Conservation (phyloP, 1,140 invertebrate genomes). For the Stegodyphus dumicola region DNA sequence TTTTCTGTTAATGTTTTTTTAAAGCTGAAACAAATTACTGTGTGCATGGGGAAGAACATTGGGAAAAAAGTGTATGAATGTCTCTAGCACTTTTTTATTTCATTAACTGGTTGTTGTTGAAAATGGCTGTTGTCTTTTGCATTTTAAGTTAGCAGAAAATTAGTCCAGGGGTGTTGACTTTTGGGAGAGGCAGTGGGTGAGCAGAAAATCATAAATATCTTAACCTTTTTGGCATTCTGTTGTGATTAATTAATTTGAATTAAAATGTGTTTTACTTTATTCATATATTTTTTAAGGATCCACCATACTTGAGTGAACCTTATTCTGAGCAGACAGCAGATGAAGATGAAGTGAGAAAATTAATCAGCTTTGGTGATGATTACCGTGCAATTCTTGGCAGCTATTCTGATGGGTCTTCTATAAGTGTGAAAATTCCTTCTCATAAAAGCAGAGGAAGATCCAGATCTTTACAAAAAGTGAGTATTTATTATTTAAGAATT, state of each 20-base stretch:
- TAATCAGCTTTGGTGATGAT: constrained; percentile 90
- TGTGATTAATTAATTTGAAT: neutral
- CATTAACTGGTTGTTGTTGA: no score
- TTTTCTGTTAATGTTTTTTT: no score
- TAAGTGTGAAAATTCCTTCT: constrained; percentile 25
- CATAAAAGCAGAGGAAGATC: constrained; percentile 50
- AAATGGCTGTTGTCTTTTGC: no score
- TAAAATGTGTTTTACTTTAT: neutral
- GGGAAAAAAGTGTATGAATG: no score
- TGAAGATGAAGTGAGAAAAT: constrained; percentile 81
- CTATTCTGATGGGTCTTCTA: constrained; percentile 67
- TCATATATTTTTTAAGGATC: constrained; percentile 76
- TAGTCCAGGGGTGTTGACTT: no score
- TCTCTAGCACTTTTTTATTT: no score
- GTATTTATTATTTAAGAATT: neutral
- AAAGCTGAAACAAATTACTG: no score
- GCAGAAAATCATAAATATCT: neutral
- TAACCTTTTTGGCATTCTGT: neutral
- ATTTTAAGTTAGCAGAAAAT: no score
- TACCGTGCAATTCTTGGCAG: constrained; percentile 88
- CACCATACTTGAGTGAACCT: constrained; percentile 85
- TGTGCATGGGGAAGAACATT: no score
- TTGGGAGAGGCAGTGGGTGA: neutral
- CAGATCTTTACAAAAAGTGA: constrained; percentile 18
- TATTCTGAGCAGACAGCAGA: constrained; percentile 89